phyloP scores from a whole-genome alignment of 2,888 invertebrate genomes.

The Andrena bucephala region DNA sequence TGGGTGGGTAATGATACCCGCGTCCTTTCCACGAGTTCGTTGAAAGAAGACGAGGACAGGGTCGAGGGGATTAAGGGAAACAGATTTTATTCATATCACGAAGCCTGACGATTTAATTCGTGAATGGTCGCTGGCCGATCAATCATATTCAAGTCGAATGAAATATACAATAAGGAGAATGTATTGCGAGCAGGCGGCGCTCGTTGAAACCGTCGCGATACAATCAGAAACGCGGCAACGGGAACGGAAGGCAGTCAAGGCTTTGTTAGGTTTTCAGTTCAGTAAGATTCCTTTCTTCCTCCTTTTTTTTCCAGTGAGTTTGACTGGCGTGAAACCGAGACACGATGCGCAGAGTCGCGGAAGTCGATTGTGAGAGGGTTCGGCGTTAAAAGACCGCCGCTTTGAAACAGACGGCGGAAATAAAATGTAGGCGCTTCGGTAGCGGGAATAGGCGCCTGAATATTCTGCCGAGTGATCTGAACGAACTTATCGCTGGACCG shows the following conservation, averaged over 20 bases:
- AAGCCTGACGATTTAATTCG: not conserved
- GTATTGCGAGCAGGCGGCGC: not conserved
- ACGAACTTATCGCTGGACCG: not conserved
- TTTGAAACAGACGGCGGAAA: not conserved
- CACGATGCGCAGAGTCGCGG: slow-evolving; percentile 7
- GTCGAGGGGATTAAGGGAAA: no score
- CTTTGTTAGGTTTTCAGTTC: slow-evolving; percentile 12
- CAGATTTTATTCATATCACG: not conserved
- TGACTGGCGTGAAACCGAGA: slow-evolving; percentile 5
- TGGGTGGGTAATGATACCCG: not conserved
- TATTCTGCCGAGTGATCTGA: not conserved
- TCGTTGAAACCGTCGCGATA: slow-evolving; percentile 5
- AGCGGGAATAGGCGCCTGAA: not conserved
- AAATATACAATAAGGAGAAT: not conserved
- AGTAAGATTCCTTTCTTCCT: not conserved
- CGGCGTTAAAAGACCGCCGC: not conserved
- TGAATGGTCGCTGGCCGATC: not conserved
- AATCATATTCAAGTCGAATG: not conserved
- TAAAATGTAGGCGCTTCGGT: not conserved
- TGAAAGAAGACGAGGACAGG: not conserved
- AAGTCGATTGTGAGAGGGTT: not conserved
- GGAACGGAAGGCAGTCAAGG: not conserved
- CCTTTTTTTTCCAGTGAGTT: not conserved
- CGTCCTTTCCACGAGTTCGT: not conserved
- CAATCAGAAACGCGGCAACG: not conserved